A percentile compares a stretch with the other conserved stretches of the same genome.
These are phyloP conservation scores for Tapirus terrestris DNA, from an alignment of 2,113 vertebrate species.

Conservation along the genomic window DNA sequence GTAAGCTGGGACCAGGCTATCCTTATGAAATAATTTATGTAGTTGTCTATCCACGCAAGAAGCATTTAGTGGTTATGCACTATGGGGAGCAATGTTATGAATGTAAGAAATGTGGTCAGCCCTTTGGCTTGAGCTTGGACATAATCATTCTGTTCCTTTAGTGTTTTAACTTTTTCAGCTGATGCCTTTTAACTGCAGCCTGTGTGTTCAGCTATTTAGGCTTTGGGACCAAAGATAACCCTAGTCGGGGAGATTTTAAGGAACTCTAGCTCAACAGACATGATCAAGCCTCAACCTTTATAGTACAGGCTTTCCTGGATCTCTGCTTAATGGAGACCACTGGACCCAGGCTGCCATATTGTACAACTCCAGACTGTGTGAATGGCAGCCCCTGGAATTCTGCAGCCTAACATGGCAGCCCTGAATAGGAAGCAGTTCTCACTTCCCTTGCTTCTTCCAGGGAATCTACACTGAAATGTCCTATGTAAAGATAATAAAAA, in stretches of 20 bases:
- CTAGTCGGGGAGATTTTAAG: neutral
- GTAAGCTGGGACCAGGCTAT: neutral
- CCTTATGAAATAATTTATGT: slow-evolving; percentile 12
- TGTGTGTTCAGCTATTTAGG: slow-evolving; percentile 1
- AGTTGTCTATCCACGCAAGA: neutral
- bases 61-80: neutral
- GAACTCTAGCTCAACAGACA: neutral
- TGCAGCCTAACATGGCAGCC: neutral
- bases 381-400: slow-evolving; percentile 10
- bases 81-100: neutral
- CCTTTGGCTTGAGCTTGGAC: neutral
- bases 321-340: neutral
- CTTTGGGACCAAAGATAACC: slow-evolving; percentile 14
- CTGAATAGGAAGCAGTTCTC: neutral
- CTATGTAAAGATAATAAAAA: slow-evolving; percentile 26
- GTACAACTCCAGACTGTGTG: neutral
- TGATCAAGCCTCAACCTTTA: neutral
- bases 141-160: neutral
- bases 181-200: neutral
- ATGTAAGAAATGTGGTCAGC: neutral
- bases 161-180: neutral
- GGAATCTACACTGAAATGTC: neutral
- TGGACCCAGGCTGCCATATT: neutral
- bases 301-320: neutral
- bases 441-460: neutral